Evolutionary conservation across 2,797 vertebrate genomes (phyloP), one percentile per base, ranked within the genome.

Genomic region (Pangasius djambal): DNA sequence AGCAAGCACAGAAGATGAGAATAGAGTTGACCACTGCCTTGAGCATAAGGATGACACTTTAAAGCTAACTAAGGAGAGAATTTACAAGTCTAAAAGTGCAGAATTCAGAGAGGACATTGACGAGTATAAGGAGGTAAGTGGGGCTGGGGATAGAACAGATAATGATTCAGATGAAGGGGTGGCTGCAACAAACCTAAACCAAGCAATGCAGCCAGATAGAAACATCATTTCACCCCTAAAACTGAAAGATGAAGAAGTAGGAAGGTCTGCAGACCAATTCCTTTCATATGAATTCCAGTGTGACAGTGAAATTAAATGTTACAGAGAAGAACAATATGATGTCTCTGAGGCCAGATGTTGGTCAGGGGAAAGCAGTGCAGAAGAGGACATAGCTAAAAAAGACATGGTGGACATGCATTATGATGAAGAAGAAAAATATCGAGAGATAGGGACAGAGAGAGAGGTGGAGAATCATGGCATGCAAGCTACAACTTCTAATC

Each of bases 81-180:
- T 22, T 79, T 16, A 69, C 37, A n/a, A 57, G 55, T 34, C 18
- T 34, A 52, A 83, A 86, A 87, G 40, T 37, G 79, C 31, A 86
- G 87, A 83, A 79, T 44, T 52, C 48, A 28, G 44, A 86, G 61
- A 59, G 31, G 61, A 20, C 34, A 9, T 59, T 57, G 40, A 83
- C 8, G n/a, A 84, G 67, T 28, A 69, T 50, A 22, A 59, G 13
- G 40, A 70, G 25, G 63, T 79, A 61, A 22, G 74, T 85, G 70
- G 59, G 22, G 22, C 8, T 50, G 31, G 22, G 25, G 28, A 67
- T 16, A 67, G 59, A 86, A 84, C n/a, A 84, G 70, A 85, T 37
- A 67, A 40, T 86, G 40, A 74, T 67, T 65, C 50, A 63, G 31
- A 63, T 69, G 15, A 81, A 83, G 34, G 59, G 75, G 18, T 72